A percentile compares a stretch with the other conserved stretches of the same genome.
These are phyloP conservation scores for Callipepla squamata DNA, from an alignment of 2,113 vertebrate species.

Conservation along the genomic window DNA sequence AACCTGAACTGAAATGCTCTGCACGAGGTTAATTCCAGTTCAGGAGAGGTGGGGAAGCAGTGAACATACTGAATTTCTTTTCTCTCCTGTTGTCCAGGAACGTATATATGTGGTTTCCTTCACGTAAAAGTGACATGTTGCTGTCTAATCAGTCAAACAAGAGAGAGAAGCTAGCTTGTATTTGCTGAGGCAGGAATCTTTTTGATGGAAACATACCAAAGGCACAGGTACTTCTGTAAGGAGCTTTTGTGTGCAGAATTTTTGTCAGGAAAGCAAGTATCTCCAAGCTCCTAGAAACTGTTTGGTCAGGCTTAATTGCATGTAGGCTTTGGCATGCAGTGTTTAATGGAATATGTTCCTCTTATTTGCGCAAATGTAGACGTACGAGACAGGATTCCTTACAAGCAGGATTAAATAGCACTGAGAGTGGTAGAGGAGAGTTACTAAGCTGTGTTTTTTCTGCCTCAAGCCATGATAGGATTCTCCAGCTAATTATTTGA, in stretches of 20 bases:
- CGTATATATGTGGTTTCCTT: not conserved
- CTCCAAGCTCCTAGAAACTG: constrained; percentile 10
- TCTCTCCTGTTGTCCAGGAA: not conserved
- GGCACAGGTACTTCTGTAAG: not conserved
- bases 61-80: not conserved
- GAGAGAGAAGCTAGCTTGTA: not conserved
- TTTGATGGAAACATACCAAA: not conserved
- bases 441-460: not conserved
- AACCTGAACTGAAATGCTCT: not conserved
- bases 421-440: not conserved
- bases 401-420: not conserved
- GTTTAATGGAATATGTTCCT: constrained; percentile 27
- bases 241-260: constrained; percentile 39
- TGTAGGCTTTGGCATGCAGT: constrained; percentile 46
- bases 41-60: not conserved
- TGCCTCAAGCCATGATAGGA: accelerated
- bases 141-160: not conserved
- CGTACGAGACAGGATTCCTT: not conserved
- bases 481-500: not conserved
- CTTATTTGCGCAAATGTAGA: constrained; percentile 31
- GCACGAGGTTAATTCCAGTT: not conserved
- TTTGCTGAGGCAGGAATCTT: not conserved
- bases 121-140: not conserved
- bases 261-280: constrained; percentile 55
- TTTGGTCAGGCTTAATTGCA: constrained; percentile 51